Percentiles rank a stretch among this genome's conserved stretches.
Conservation (phyloP, 2,113 vertebrate species). For the Alces alces region DNA sequence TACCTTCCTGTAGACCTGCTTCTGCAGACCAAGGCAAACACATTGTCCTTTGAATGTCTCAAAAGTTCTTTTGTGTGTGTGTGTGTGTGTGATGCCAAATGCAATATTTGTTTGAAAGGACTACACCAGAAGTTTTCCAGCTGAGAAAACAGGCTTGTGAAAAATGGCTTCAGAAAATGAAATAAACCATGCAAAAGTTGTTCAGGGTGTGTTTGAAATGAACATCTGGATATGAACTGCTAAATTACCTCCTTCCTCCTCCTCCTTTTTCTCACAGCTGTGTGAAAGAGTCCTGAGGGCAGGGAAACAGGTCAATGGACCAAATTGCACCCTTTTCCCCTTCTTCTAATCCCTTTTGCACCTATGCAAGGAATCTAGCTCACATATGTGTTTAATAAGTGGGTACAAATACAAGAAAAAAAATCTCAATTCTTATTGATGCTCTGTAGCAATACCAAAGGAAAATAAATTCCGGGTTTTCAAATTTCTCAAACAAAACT, state of each 20-base stretch:
- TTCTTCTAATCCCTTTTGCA: conserved; percentile 71
- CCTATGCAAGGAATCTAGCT: conserved; percentile 75
- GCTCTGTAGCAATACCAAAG: conserved; percentile 77
- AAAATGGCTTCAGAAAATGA: conserved; percentile 89
- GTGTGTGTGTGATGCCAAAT: conserved; percentile 82
- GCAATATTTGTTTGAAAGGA: conserved; percentile 90
- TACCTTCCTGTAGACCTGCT: conserved; percentile 80
- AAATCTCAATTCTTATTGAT: conserved; percentile 79
- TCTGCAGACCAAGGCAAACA: conserved; percentile 85
- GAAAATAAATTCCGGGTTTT: conserved; percentile 85
- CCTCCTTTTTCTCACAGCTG: conserved; percentile 82
- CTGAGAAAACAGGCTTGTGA: conserved; percentile 90
- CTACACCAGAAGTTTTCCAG: conserved; percentile 89
- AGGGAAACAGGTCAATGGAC: conserved; percentile 83
- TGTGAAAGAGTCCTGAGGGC: conserved; percentile 83
- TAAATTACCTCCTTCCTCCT: conserved; percentile 77
- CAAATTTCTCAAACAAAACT: conserved; percentile 77
- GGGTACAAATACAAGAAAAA: conserved; percentile 72
- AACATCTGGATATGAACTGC: conserved; percentile 86
- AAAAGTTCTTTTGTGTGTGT: conserved; percentile 83
- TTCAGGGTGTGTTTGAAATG: conserved; percentile 85
- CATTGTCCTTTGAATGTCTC: conserved; percentile 88
- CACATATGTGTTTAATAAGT: conserved; percentile 83
- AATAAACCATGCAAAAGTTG: conserved; percentile 89
- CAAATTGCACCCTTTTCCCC: conserved; percentile 72